Evolutionary conservation across 2,888 invertebrate genomes (phyloP).

Genomic region (Tubulanus polymorphus): DNA sequence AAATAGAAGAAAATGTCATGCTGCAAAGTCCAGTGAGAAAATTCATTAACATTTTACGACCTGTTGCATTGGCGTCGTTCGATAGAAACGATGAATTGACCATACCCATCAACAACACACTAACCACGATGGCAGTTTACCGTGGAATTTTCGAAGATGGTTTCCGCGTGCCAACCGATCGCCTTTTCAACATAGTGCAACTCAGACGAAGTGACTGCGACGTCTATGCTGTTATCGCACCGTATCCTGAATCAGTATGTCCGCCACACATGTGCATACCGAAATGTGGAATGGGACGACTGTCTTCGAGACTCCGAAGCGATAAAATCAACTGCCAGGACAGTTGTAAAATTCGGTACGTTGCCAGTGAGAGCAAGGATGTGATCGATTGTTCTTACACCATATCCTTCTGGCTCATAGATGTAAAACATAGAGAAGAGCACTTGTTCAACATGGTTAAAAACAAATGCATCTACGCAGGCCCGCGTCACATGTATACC

Average conservation of each 20-base stretch:
- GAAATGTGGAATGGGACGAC: conserved; percentile 1
- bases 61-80: neutral
- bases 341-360: neutral
- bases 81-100: neutral
- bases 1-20: neutral
- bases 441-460: neutral
- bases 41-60: neutral
- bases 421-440: conserved; percentile 1
- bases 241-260: neutral
- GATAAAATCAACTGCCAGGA: neutral
- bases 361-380: neutral
- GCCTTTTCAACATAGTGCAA: neutral
- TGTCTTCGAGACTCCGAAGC: neutral
- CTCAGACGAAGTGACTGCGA: conserved; percentile 1
- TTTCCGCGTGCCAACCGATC: neutral
- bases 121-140: neutral
- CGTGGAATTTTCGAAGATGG: conserved; percentile 1
- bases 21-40: neutral
- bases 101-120: conserved; percentile 2
- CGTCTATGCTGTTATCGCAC: neutral
- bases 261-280: neutral
- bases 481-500: neutral
- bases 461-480: neutral
- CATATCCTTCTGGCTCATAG: neutral
- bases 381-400: neutral